Evolutionary conservation across 2,888 invertebrate genomes (phyloP), one percentile per base, ranked within the genome.

Genomic region (Endomychus coccineus): DNA sequence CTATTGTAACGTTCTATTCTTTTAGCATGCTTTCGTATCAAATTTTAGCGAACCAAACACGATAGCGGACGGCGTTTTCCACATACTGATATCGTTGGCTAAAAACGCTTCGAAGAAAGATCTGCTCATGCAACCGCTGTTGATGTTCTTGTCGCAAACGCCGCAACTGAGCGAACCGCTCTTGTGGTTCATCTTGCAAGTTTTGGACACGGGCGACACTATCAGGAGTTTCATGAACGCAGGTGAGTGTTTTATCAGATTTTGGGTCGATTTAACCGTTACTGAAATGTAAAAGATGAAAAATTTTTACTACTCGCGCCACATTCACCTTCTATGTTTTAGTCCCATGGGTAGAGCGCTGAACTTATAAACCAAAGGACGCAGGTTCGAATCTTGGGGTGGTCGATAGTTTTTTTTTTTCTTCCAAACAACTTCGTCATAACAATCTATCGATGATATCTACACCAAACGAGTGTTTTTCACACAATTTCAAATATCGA

Each of bases 31-130:
- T 7, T 49, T 55, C 15, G 27, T 45, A 31, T 51, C 63, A 1
- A 67, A 70, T 36, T 42, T 62, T 28, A 66, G 73, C n/a, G 82
- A 83, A 50, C 80, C 83, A 5, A 73, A 80, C 16, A 83, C 85
- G 1, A 78, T 90, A 34, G 84, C 85, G 2, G 91, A 92, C 57
- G 87, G 87, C 12, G 79, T 91, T n/a, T 90, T 88, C 58, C 83
- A 85, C 65, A 72, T 92, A 46, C 72, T 91, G 34, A 75, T 81
- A 16, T 80, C 82, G 2, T 69, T 92, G 42, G 80, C 81, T n/a
- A 74, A 76, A 27, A 80, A 81, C 53, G 80, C 88, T 2, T 80
- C 86, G 4, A 77, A 79, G 55, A 80, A 84, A 2, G 74, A 77
- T 14, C 71, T 83, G 36, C 77, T 91, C 55, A 75, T 92, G 51